Percentiles rank a stretch among this genome's conserved stretches.
Evolutionary conservation across 2,888 invertebrate species (phyloP).

Genomic region (Meganola albula): DNA sequence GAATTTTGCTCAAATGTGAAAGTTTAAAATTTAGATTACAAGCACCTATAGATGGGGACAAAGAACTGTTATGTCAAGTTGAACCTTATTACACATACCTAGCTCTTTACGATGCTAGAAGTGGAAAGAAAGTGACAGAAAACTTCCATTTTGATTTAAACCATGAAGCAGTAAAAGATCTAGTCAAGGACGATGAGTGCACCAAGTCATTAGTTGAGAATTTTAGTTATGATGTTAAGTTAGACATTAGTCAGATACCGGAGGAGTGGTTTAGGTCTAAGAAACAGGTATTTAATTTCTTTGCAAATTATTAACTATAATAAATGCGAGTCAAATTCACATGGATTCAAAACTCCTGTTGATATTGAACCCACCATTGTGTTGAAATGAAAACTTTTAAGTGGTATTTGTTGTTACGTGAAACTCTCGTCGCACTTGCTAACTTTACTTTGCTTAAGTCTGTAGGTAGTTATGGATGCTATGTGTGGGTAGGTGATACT

Average conservation of each 20-base stretch:
- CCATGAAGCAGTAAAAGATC: conserved; percentile 81
- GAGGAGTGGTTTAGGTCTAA: conserved; percentile 85
- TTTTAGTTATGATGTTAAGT: conserved; percentile 74
- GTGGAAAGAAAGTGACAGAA: conserved; percentile 92
- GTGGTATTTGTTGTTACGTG: too few relatives aligned
- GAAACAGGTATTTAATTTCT: conserved; percentile 68
- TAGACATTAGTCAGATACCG: conserved; percentile 83
- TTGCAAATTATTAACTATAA: too few relatives aligned
- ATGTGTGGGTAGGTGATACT: too few relatives aligned
- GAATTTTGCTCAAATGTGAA: conserved; percentile 89
- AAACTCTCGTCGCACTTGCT: too few relatives aligned
- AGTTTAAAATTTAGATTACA: conserved; percentile 90
- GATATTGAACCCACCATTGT: too few relatives aligned
- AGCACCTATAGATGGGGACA: conserved; percentile 86
- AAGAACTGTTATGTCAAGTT: conserved; percentile 87
- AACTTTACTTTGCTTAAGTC: too few relatives aligned
- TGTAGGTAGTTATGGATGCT: too few relatives aligned
- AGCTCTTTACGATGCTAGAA: conserved; percentile 92
- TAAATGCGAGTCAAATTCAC: too few relatives aligned
- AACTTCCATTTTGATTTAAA: conserved; percentile 95
- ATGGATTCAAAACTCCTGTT: too few relatives aligned
- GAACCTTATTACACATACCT: conserved; percentile 96
- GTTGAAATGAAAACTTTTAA: too few relatives aligned
- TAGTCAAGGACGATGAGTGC: conserved; percentile 68
- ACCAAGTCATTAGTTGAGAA: conserved; percentile 71